These are phyloP conservation scores for Orchestes rusci DNA, from an alignment of 2,888 invertebrate genomes.

Conservation along the genomic window DNA sequence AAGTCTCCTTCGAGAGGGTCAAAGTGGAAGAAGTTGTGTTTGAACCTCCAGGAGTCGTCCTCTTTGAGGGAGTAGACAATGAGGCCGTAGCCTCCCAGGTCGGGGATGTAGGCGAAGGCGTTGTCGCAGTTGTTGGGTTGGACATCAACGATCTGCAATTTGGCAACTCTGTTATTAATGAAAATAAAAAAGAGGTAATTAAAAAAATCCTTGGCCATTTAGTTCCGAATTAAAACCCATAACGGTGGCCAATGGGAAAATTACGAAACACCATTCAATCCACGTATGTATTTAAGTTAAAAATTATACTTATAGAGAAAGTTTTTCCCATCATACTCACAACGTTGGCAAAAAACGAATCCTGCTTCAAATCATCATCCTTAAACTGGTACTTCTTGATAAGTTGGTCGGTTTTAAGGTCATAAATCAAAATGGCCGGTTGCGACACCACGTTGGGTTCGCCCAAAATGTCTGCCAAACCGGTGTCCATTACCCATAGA, in stretches of 20 bases:
- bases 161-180: background rate
- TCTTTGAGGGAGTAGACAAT: constrained; percentile 69
- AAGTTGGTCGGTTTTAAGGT: constrained; percentile 67
- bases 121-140: constrained; percentile 63
- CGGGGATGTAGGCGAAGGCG: constrained; percentile 71
- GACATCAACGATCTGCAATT: constrained; percentile 60
- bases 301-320: too few relatives aligned
- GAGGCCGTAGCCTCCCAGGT: constrained; percentile 66
- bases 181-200: background rate
- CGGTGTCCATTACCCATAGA: constrained; percentile 77
- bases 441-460: constrained; percentile 54
- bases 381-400: constrained; percentile 64
- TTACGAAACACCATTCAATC: too few relatives aligned
- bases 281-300: too few relatives aligned
- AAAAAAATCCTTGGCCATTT: too few relatives aligned
- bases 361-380: constrained; percentile 64
- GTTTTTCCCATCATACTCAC: too few relatives aligned
- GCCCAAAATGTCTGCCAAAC: constrained; percentile 67
- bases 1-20: constrained; percentile 72
- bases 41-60: constrained; percentile 70
- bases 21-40: constrained; percentile 78
- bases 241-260: too few relatives aligned
- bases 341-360: constrained; percentile 75
- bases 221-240: too few relatives aligned
- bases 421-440: constrained; percentile 62